Evolutionary conservation across 2,888 invertebrate species (phyloP), one percentile per base, ranked within the genome.

Genomic region (Odontocerum albicorne): DNA sequence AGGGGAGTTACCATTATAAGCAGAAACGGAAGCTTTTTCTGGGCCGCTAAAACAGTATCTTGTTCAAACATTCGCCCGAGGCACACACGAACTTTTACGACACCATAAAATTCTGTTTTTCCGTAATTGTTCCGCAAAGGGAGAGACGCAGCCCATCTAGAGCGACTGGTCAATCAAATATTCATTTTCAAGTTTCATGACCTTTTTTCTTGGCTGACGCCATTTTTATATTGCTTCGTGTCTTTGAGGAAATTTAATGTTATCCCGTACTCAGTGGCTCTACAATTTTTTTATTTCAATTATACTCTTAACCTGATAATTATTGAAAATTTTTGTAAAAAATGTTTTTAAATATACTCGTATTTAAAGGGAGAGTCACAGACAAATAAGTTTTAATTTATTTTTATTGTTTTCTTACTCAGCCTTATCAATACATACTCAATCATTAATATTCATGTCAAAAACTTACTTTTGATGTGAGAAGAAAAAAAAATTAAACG

Each of bases 41-140:
- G 15, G n/a, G 39, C 39, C 20, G 13, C 31, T 31, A 31, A 31
- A 32, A n/a, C n/a, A n/a, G 13, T n/a, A 7, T 6, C 27, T n/a
- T 44, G 16, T 32, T 44, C 44, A 44, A 44, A 32, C 44, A 44
- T 44, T 44, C 16, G 10, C 8, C 44, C 32, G 10, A 32, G 31
- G 10, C 19, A 50, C 50, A 36, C 56, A 51, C 51, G 56, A 50
- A 27, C 38, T 42, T 56, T 56, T 52, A 56, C 45, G 51, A 22
- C 51, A 33, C 47, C 51, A 52, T 56, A 56, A 56, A 56, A 40
- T 36, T 39, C 39, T 53, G 51, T 50, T 51, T 35, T 42, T 35
- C 46, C 39, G 56, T 51, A 56, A 56, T 56, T 56, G 56, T 56
- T 43, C 43, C 35, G 36, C 44, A 47, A 49, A 44, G 43, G n/a